phyloP scores from a whole-genome alignment of 2,888 invertebrate species.

The Meiosimyza decipiens region DNA sequence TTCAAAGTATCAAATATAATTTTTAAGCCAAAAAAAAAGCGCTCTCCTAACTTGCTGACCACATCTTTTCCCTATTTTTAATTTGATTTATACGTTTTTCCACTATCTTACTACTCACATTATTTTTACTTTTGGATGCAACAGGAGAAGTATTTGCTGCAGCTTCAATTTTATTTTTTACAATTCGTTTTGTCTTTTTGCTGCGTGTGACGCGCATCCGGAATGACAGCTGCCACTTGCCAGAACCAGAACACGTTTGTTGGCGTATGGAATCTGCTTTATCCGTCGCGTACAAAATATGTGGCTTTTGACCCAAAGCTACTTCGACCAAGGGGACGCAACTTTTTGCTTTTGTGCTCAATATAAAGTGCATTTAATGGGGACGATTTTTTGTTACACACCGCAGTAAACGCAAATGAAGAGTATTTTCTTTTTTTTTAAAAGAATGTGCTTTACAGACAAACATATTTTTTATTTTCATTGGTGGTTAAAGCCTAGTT shows the following conservation, averaged over 20 bases:
- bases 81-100: constrained; percentile 1
- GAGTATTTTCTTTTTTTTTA: too few species aligned
- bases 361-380: too few species aligned
- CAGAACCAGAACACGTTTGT: not conserved
- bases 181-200: not conserved
- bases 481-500: too few species aligned
- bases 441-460: too few species aligned
- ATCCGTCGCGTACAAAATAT: constrained; percentile 1
- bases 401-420: too few species aligned
- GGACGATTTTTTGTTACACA: too few species aligned
- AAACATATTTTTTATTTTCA: too few species aligned
- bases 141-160: constrained; percentile 3
- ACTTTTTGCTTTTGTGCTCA: too few species aligned
- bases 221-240: constrained; percentile 26
- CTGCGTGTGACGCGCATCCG: constrained; percentile 22
- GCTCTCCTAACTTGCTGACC: not conserved
- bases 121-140: too few species aligned
- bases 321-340: too few species aligned
- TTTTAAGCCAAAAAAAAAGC: not conserved
- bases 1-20: not conserved
- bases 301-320: constrained; percentile 17
- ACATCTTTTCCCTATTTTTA: not conserved
- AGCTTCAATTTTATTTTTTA: constrained; percentile 11
- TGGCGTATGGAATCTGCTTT: constrained; percentile 4
- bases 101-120: too few species aligned